phyloP scores from a whole-genome alignment of 2,888 invertebrate genomes.

The Nemotelus pantherinus region DNA sequence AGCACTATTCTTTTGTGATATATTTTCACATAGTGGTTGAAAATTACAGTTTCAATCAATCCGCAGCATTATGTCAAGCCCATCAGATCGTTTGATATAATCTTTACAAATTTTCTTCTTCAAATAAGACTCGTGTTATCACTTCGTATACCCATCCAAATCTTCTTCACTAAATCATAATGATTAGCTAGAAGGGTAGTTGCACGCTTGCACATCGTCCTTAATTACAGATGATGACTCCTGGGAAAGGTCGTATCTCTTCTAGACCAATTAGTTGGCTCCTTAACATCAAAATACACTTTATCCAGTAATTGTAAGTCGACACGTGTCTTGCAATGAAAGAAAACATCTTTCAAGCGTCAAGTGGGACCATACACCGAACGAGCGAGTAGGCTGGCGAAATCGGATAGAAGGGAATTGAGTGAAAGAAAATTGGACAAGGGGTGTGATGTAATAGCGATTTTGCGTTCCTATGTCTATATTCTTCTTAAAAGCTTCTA shows the following conservation, averaged over 20 bases:
- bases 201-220: constrained; percentile 26
- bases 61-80: too few relatives aligned
- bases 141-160: background rate
- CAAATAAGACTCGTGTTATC: too few relatives aligned
- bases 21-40: too few relatives aligned
- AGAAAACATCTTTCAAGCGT: constrained; percentile 14
- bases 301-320: constrained; percentile 40
- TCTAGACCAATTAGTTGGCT: constrained; percentile 16
- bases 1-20: too few relatives aligned
- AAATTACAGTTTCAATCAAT: too few relatives aligned
- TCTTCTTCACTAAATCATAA: background rate
- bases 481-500: constrained; percentile 38
- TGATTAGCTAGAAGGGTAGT: constrained; percentile 16
- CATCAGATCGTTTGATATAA: too few relatives aligned
- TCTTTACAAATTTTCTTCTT: too few relatives aligned
- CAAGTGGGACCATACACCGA: too few relatives aligned
- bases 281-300: constrained; percentile 48
- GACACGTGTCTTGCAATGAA: constrained; percentile 39
- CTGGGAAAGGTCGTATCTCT: background rate
- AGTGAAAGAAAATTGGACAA: background rate
- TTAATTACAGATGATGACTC: constrained; percentile 19
- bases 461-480: constrained; percentile 38
- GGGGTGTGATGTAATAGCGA: constrained; percentile 33
- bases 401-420: background rate
- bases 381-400: background rate